Percentiles rank a stretch among this genome's conserved stretches.
Conservation (phyloP, 1,140 invertebrate genomes). For the Proctacanthus coquilletti region DNA sequence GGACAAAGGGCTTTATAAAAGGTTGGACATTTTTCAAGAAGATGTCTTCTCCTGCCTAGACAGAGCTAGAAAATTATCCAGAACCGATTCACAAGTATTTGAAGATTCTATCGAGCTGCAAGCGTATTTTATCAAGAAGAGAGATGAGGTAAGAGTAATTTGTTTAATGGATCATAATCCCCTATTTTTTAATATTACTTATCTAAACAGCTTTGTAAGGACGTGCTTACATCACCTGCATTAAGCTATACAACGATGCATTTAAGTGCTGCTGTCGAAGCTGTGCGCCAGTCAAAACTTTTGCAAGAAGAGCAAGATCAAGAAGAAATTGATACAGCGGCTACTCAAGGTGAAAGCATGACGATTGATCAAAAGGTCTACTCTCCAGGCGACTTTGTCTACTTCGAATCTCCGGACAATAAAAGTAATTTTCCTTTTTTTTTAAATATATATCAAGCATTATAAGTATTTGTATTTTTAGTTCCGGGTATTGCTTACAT, state of each 20-base stretch:
- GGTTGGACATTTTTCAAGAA: constrained; percentile 91
- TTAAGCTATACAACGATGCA: constrained; percentile 62
- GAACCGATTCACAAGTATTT: constrained; percentile 86
- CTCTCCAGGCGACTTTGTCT: constrained; percentile 26
- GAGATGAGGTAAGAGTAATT: constrained; percentile 34
- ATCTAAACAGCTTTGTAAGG: constrained; percentile 46
- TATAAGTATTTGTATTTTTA: not conserved
- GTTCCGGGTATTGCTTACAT: constrained; percentile 76
- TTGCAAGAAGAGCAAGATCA: constrained; percentile 67
- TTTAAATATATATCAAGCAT: not conserved
- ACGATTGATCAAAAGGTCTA: constrained; percentile 28
- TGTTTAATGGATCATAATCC: too few relatives aligned
- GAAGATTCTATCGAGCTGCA: constrained; percentile 92
- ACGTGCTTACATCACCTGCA: constrained; percentile 73
- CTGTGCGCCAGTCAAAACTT: constrained; percentile 59
- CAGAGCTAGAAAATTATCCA: constrained; percentile 66
- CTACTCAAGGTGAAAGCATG: constrained; percentile 22
- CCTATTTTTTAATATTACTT: not conserved
- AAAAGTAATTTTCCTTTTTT: constrained; percentile 9
- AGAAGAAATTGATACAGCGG: constrained; percentile 29
- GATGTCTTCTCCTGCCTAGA: constrained; percentile 92
- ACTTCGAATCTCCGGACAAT: constrained; percentile 24
- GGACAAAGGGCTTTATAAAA: constrained; percentile 75
- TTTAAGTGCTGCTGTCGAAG: constrained; percentile 54
- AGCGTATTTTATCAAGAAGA: constrained; percentile 71